Evolutionary conservation across 2,113 vertebrate species (phyloP), one percentile per base, ranked within the genome.

Genomic region (Monopterus albus): DNA sequence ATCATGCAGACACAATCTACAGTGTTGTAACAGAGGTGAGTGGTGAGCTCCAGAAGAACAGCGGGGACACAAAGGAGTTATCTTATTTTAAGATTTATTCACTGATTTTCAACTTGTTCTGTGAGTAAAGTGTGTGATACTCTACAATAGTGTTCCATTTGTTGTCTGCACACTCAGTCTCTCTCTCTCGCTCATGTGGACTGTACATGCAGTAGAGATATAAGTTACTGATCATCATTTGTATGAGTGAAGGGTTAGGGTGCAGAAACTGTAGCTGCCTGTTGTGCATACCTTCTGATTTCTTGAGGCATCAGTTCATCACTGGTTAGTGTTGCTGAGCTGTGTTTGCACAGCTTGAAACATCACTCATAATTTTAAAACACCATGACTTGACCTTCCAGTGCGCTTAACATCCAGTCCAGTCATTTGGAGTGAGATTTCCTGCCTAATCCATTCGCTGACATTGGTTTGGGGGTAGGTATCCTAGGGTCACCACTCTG

Each of bases 1-100:
- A 20, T 69, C 87, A 87, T 91, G 84, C 84, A 85, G 35, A 62
- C 47, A 76, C 51, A 52, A 47, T 51, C 64, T 14, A 58, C 31
- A 63, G 6, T 29, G 1, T 38, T 49, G 21, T 20, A 50, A 11
- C 57, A 46, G 28, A 76, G 25, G 60, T 64, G 49, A 55, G 38
- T 40, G 47, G 45, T 65, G 42, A 18, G 13, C n/a, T 50, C 23
- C 6, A 31, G 12, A 58, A 58, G 36, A 46, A 58, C 31, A 62
- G 2, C 17, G 6, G 38, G 59, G 66, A 69, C 56, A 57, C 6
- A 74, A 11, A 53, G 52, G 35, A 18, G 3, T 21, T 53, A 6
- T 8, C 12, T 76, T 25, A 31, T 14, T 35, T 11, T 38, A 20
- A 55, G 55, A 55, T 84, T n/a, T 81, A 82, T 87, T 83, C 83